phyloP scores from a whole-genome alignment of 2,113 vertebrate species.

The Sphyrna mokarran region DNA sequence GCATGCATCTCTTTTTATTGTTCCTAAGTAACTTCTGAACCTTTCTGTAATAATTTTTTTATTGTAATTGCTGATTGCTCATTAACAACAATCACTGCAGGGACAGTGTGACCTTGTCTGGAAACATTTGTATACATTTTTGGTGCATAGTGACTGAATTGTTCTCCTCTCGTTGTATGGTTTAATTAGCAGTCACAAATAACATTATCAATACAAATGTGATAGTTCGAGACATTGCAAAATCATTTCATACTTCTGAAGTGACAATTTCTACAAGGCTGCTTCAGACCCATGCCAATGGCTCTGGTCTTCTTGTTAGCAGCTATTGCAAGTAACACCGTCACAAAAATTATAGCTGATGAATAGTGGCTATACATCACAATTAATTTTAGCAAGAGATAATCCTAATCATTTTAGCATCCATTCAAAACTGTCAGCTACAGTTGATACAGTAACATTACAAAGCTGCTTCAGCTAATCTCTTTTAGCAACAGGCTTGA shows the following conservation, averaged over 20 bases:
- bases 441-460: background rate
- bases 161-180: background rate
- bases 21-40: background rate
- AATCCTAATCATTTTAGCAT: conserved; percentile 22
- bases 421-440: background rate
- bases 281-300: background rate
- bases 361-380: conserved; percentile 10
- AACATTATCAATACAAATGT: background rate
- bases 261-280: background rate
- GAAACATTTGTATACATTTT: background rate
- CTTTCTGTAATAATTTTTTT: background rate
- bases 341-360: background rate
- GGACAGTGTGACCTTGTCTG: background rate
- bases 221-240: background rate
- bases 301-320: background rate
- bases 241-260: background rate
- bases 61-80: background rate
- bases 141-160: background rate
- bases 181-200: background rate
- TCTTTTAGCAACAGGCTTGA: background rate
- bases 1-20: background rate
- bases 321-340: background rate
- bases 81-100: conserved; percentile 8
- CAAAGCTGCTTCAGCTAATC: background rate
- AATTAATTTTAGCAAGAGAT: conserved; percentile 26